A percentile compares a stretch with the other conserved stretches of the same genome.
Evolutionary conservation across 1,140 invertebrate species (phyloP).

Genomic region (Thalassaphorura encarpata): DNA sequence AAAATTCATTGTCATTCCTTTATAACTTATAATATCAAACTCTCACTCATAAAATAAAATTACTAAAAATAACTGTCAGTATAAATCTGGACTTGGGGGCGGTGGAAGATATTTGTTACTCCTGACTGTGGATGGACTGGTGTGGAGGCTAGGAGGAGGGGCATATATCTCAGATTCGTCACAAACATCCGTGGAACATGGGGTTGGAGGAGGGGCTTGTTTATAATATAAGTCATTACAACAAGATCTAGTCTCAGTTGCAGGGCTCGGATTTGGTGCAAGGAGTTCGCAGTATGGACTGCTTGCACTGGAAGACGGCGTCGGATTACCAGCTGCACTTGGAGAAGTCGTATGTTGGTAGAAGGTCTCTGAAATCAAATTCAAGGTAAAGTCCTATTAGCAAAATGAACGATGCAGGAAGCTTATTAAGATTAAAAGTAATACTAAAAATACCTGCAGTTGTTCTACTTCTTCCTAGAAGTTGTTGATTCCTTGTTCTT

Average conservation of each 20-base stretch:
- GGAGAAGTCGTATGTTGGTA: no score
- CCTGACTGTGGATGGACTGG: conserved; percentile 20
- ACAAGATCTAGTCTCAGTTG: background rate
- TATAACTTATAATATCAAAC: background rate
- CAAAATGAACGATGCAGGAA: no score
- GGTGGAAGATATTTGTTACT: background rate
- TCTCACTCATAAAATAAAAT: background rate
- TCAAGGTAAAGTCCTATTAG: no score
- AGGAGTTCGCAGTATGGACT: no score
- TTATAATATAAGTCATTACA: conserved; percentile 47
- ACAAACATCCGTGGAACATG: conserved; percentile 86
- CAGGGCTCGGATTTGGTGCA: conserved; percentile 21
- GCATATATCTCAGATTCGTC: conserved; percentile 56
- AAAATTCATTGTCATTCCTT: background rate
- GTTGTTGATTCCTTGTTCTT: no score
- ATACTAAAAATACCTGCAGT: no score
- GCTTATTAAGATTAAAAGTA: no score
- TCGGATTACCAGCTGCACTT: no score
- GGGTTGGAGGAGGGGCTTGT: conserved; percentile 83
- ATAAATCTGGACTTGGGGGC: background rate
- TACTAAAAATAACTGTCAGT: no score
- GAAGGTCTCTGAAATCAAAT: no score
- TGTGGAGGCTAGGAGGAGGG: conserved; percentile 31
- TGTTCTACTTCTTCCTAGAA: no score
- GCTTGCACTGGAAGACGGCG: no score